Evolutionary conservation across 2,113 vertebrate species (phyloP), one percentile per base, ranked within the genome.

Genomic region (Crotalus viridis): DNA sequence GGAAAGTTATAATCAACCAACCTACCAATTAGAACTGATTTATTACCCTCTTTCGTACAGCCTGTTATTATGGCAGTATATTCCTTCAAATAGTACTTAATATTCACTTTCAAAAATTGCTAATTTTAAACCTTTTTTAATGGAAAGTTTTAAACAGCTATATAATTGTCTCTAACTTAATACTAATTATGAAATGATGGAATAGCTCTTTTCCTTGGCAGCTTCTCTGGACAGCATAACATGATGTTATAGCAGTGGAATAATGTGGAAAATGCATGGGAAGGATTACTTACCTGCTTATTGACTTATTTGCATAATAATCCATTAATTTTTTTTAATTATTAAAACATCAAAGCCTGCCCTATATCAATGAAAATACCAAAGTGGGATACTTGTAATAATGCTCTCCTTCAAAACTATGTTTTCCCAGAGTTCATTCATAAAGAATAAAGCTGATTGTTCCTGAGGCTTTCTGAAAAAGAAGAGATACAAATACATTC

Each of bases 11-110:
- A 95, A 94, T 94, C 2, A 46, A 89, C 87, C 86, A 91, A 89
- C 81, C 91, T 92, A 95, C 54, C 86, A 96, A 96, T 96, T 95
- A 96, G 91, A 94, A 96, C 85, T 93, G 33, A 95, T 95, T 95
- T 96, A 95, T 95, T 96, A 95, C 93, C 92, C 96, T 96, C 85
- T 74, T 93, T 94, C 90, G 93, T 95, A 95, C 95, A 93, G 85
- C 64, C 85, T 92, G 5, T 94, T 96, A 96, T 95, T 95, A 95
- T 93, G 92, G 92, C 0, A 95, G 93, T 94, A 92, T 95, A 95
- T 95, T 94, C 89, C 90, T 90, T 92, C 92, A 64, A 85, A 93
- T 96, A 92, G 24, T 86, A 91, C 90, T 94, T 87, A 93, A 94
- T 92, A 93, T 7, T 3, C 94, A 85, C 8, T 89, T 91, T 13